Conservation (phyloP, 2,888 invertebrate genomes). For the Apamea crenata region DNA sequence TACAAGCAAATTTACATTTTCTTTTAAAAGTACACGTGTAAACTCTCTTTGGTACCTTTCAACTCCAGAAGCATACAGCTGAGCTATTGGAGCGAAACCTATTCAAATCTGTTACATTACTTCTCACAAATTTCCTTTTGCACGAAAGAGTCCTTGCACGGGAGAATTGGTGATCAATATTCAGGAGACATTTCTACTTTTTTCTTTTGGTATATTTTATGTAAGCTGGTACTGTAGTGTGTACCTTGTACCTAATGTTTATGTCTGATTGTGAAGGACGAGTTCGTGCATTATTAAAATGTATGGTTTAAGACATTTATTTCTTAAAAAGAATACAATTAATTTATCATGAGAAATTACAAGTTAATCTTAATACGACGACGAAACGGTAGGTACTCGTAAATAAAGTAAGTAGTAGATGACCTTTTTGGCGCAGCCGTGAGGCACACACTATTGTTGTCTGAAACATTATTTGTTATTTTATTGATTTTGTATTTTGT, state of each 20-base stretch:
- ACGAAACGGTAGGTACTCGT: too few species aligned
- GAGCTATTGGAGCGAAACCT: conserved; percentile 19
- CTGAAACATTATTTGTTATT: too few species aligned
- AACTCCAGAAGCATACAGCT: conserved; percentile 10
- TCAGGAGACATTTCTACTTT: conserved; percentile 6
- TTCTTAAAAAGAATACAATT: too few species aligned
- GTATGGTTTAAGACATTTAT: too few species aligned
- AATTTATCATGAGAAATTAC: too few species aligned
- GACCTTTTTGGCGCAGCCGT: too few species aligned
- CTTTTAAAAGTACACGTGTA: conserved; percentile 12
- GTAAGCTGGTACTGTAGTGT: background rate
- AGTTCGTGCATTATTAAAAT: background rate
- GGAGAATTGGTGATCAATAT: conserved; percentile 17
- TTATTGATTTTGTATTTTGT: too few species aligned
- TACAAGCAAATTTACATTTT: conserved; percentile 28
- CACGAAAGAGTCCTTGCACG: background rate
- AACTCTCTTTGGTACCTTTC: conserved; percentile 24
- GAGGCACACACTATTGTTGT: too few species aligned
- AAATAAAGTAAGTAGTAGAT: too few species aligned
- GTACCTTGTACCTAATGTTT: background rate
- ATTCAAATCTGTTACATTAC: conserved; percentile 42
- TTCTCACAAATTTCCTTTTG: conserved; percentile 20
- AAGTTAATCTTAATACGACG: too few species aligned
- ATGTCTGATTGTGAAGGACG: background rate
- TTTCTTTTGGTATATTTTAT: background rate